Base-by-base conservation (phyloP, 2,888 invertebrate species). In the Proisotoma minuta region DNA sequence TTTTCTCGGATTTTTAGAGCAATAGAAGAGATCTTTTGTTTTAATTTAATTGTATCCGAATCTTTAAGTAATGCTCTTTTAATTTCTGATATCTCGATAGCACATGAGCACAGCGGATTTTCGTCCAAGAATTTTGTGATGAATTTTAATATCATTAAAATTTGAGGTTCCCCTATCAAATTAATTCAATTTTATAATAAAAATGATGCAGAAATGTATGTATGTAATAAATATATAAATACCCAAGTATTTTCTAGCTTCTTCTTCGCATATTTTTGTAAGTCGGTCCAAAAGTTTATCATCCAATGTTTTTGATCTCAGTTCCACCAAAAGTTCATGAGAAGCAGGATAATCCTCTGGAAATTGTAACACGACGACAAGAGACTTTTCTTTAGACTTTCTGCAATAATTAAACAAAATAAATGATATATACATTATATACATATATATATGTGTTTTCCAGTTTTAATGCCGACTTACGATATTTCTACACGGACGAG, bases 61-160 rank as follows among this genome's bases (percentile, higher is more conserved):
- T 77, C 75, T 3, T 73, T 74, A 3, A 85, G 74, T 18, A 70
- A 77, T 28, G 75, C 72, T 64, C 79, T 79, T 69, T 85, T 85
- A 57, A 87, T 76, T 49, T 78, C 76, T 63, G 82, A 79, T 63
- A 88, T 85, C 78, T 88, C 88, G 74, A 87, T 85, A 69, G 85
- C 84, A 73, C 87, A 87, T 61, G 86, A 85, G 74, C 84, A 85
- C 2, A 88, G 78, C 0, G 87, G 85, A 78, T 87, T 86, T 68
- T 87, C 86, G 52, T 83, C 81, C 15, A 87, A 77, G 75, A 87
- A 88, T 65, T 81, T 83, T 54, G 82, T 78, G 4, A 87, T 77
- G 74, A 87, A 86, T 70, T 82, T 81, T 18, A 87, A 76, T 3
- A 83, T 78, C 51, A 79, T 78, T 34, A 87, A 75, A 18, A 85